Base-by-base conservation (phyloP, 2,797 vertebrate genomes). In the Pipistrellus nathusii region DNA sequence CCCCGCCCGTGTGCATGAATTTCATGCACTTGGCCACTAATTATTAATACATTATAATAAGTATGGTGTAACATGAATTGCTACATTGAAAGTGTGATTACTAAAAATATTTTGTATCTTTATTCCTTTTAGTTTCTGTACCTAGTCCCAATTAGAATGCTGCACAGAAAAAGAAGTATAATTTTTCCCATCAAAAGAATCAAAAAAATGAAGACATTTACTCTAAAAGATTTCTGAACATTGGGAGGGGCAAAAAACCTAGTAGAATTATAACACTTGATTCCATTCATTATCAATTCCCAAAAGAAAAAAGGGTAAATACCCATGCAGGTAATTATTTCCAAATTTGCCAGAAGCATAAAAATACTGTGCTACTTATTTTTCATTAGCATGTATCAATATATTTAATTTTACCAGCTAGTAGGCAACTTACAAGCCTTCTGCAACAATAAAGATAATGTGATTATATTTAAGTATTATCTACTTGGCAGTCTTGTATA, bases 341-440 rank as follows among this genome's bases (percentile, higher is more conserved):
- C 57, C 75, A 94, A 90, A 93, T 78, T 35, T 83, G 35, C 77
- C 41, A 84, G 35, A 89, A 76, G 35, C 38, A 93, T 85, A 87
- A 96, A 66, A 93, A 59, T 25, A 96, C 73, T 55, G 13, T 57
- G n/a, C 41, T 71, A 48, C 73, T 75, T 93, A 76, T 80, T 93
- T 94, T 90, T 94, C 89, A 91, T 71, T 85, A 91, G 66, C n/a
- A 90, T 95, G 90, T 75, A n/a, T n/a, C n/a, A n/a, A n/a, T n/a
- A 92, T 96, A 95, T 96, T 97, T 97, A 97, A 95, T 96, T 83
- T 97, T 92, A 81, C 78, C 82, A 94, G 93, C 83, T 97, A 95
- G 51, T 88, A 53, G 85, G 94, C n/a, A 87, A 82, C 73, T 94
- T 88, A 96, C 96, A 97, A 88, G 82, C 62, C 80, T 97, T 91